Conservation (phyloP, 2,797 vertebrate species). For the Sebastes reedi region DNA sequence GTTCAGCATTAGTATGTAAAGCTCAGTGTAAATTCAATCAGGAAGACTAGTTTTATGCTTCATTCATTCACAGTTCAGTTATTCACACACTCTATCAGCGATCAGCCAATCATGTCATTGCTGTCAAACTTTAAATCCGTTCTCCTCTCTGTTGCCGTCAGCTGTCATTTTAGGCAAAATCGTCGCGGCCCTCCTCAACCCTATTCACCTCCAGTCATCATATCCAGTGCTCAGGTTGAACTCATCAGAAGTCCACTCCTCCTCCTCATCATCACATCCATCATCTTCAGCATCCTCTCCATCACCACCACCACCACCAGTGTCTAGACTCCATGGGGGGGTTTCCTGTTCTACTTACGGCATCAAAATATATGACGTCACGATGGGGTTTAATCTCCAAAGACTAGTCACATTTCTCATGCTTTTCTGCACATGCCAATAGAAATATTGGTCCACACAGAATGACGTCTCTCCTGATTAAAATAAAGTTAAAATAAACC, state of each 20-base stretch:
- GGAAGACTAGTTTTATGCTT: not conserved
- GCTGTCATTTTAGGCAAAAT: not conserved
- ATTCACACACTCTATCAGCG: not conserved
- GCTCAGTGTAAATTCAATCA: not conserved
- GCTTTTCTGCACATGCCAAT: not conserved
- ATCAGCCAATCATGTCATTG: not conserved
- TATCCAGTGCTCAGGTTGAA: not conserved
- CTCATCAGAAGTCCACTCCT: not conserved
- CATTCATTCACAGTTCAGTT: not conserved
- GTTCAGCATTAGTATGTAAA: accelerated
- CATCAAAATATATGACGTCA: not conserved
- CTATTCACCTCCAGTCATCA: not conserved
- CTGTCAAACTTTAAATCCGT: not conserved
- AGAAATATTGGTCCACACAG: not conserved
- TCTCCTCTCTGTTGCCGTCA: not conserved
- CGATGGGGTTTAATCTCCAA: not conserved
- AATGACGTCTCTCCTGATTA: not conserved
- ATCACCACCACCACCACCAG: not conserved
- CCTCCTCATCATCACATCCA: not conserved
- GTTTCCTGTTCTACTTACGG: not conserved
- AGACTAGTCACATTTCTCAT: not conserved
- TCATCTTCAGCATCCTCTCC: not conserved
- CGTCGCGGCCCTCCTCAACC: not conserved
- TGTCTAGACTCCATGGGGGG: not conserved
- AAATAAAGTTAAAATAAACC: not conserved